Percentiles rank a stretch among this genome's conserved stretches.
Evolutionary conservation across 2,888 invertebrate genomes (phyloP).

Genomic region (Drepanosiphum platanoidis): DNA sequence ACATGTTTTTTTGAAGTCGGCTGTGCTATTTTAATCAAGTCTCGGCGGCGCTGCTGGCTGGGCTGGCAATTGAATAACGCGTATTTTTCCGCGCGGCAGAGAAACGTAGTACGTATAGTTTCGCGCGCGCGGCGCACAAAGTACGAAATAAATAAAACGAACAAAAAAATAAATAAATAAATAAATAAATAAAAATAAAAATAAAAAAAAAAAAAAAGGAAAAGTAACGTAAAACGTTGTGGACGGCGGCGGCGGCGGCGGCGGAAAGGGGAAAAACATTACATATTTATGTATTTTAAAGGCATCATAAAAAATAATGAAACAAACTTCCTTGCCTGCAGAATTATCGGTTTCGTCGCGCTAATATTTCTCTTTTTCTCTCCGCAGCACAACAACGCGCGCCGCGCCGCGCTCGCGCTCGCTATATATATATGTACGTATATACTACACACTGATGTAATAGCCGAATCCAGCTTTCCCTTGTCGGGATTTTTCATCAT

Average conservation of each 20-base stretch:
- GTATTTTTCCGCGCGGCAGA: conserved; percentile 35
- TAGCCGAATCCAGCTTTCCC: conserved; percentile 61
- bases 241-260: neutral
- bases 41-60: conserved; percentile 12
- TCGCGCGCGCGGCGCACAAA: conserved; percentile 20
- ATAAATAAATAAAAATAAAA: neutral
- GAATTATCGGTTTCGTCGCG: conserved; percentile 62
- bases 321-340: conserved; percentile 62
- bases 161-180: conserved; percentile 8
- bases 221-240: conserved; percentile 46
- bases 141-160: conserved; percentile 50
- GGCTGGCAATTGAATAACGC: conserved; percentile 54
- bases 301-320: conserved; percentile 62
- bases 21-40: conserved; percentile 58
- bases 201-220: conserved; percentile 18
- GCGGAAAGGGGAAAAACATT: conserved; percentile 25
- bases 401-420: neutral
- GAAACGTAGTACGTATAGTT: too few species aligned
- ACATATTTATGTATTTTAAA: conserved; percentile 62
- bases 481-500: conserved; percentile 62
- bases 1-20: conserved; percentile 56
- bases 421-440: neutral
- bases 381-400: neutral
- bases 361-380: conserved; percentile 60
- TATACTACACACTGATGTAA: conserved; percentile 19